These are phyloP conservation scores for Zaprionus nigranus DNA, from an alignment of 1,140 invertebrate genomes.

Conservation along the genomic window DNA sequence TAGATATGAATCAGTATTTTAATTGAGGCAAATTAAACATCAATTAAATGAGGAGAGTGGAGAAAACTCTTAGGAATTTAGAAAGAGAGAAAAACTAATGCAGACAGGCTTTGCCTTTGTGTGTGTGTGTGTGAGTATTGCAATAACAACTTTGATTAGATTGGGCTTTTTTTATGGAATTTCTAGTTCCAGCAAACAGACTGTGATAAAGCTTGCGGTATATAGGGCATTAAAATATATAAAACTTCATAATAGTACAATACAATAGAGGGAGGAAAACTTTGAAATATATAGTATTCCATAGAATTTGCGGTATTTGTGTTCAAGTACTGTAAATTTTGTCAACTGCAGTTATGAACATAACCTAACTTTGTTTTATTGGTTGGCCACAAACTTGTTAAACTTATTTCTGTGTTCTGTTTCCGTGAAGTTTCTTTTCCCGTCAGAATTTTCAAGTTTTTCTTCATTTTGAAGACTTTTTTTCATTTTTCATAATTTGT, in stretches of 20 bases:
- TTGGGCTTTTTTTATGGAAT: constrained; percentile 8
- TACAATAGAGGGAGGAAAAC: background rate
- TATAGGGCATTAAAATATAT: background rate
- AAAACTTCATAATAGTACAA: background rate
- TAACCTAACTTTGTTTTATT: background rate
- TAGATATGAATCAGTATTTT: constrained; percentile 10
- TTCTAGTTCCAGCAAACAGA: constrained; percentile 10
- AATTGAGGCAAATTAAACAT: constrained; percentile 26
- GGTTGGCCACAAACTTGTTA: background rate
- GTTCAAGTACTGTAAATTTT: background rate
- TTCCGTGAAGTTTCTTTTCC: background rate
- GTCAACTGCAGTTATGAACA: background rate
- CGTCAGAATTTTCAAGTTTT: background rate
- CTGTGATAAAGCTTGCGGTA: constrained; percentile 13
- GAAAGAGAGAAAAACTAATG: background rate
- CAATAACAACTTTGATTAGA: constrained; percentile 25
- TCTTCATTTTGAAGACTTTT: background rate
- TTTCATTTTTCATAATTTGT: constrained; percentile 11
- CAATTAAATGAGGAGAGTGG: constrained; percentile 27
- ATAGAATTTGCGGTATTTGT: background rate
- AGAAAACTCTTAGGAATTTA: background rate
- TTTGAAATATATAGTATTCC: background rate
- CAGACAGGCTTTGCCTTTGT: constrained; percentile 10
- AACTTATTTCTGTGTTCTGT: background rate
- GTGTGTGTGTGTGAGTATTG: background rate